These are phyloP conservation scores for Drosophila guanche DNA, from an alignment of 1,140 invertebrate species.

Conservation along the genomic window DNA sequence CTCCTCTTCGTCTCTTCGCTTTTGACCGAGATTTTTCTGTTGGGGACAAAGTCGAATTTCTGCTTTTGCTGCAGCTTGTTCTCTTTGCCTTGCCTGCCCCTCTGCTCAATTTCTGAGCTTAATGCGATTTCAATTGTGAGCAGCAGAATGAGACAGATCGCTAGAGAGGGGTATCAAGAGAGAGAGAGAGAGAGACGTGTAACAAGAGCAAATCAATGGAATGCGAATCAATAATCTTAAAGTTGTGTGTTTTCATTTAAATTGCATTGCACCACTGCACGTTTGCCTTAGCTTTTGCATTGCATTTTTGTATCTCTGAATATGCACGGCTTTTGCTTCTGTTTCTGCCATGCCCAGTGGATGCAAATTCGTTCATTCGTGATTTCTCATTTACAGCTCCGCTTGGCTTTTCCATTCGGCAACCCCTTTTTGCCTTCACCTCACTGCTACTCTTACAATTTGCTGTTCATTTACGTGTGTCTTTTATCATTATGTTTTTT, in stretches of 20 bases:
- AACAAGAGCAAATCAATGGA: slow-evolving; percentile 54
- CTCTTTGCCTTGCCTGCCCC: neutral
- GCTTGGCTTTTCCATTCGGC: slow-evolving; percentile 33
- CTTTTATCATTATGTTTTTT: slow-evolving; percentile 6
- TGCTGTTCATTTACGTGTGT: slow-evolving; percentile 27
- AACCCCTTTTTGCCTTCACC: slow-evolving; percentile 5
- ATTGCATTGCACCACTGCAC: slow-evolving; percentile 9
- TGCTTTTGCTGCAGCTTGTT: neutral
- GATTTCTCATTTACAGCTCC: slow-evolving; percentile 15
- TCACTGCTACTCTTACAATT: too few species aligned
- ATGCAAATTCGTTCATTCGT: slow-evolving; percentile 1
- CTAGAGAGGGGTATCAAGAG: too few species aligned
- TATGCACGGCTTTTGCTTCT: neutral
- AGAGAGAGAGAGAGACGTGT: slow-evolving; percentile 4
- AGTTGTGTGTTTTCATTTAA: slow-evolving; percentile 20
- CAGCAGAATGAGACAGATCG: slow-evolving; percentile 3
- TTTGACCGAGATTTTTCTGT: slow-evolving; percentile 12
- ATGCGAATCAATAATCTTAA: slow-evolving; percentile 65
- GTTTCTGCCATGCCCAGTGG: slow-evolving; percentile 8
- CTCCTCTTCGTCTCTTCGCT: neutral
- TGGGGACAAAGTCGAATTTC: slow-evolving; percentile 3
- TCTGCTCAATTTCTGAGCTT: neutral
- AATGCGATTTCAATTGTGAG: slow-evolving; percentile 13
- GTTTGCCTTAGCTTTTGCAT: slow-evolving; percentile 25
- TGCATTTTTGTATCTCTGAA: slow-evolving; percentile 19